Conservation (phyloP, 2,113 vertebrate genomes). For the Grus americana region DNA sequence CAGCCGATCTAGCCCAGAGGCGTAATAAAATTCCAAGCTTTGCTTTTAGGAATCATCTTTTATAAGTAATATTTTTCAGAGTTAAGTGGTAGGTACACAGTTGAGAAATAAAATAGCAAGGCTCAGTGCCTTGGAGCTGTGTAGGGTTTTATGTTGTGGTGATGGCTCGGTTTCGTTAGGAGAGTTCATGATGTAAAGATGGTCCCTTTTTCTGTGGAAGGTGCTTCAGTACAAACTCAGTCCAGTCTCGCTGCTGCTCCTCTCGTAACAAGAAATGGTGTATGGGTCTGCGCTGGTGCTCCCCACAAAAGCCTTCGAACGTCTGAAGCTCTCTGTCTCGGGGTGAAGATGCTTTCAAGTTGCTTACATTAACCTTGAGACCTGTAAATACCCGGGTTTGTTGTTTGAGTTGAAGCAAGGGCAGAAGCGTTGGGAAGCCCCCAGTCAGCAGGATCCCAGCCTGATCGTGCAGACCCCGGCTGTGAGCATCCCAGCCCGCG, state of each 20-base stretch:
- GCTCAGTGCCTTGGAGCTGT: background rate
- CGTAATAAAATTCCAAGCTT: conserved; percentile 93
- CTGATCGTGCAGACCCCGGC: accelerated
- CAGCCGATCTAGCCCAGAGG: conserved; percentile 87
- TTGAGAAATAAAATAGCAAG: conserved; percentile 56
- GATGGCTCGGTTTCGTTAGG: background rate
- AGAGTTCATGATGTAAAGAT: background rate
- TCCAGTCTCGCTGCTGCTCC: background rate
- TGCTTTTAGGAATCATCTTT: conserved; percentile 89
- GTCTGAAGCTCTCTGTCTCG: background rate
- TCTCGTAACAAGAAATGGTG: background rate
- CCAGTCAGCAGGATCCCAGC: background rate
- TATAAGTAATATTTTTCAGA: conserved; percentile 91
- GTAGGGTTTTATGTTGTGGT: background rate
- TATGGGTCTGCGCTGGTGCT: background rate
- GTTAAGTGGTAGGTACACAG: conserved; percentile 83
- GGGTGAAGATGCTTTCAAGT: background rate
- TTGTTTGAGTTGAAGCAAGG: background rate
- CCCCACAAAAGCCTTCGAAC: background rate
- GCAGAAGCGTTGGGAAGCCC: background rate
- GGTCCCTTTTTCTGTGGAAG: background rate
- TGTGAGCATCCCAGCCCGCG: accelerated
- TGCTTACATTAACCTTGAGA: accelerated
- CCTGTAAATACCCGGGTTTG: background rate
- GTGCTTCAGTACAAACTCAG: background rate